Evolutionary conservation across 2,113 vertebrate genomes (phyloP), one percentile per base, ranked within the genome.

Genomic region (Odontophorus gujanensis): DNA sequence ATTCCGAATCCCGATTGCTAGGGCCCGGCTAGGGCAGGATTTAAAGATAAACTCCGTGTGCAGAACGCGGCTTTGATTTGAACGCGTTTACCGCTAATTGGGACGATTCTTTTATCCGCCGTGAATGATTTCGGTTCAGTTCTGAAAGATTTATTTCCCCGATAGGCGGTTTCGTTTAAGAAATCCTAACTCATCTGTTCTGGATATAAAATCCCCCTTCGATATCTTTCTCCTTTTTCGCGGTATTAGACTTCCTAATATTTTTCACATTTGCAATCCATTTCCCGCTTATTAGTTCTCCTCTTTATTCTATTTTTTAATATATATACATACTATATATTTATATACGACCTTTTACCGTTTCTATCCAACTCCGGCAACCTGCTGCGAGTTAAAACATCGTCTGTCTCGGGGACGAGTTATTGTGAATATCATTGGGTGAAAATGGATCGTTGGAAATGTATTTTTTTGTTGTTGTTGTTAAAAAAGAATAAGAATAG

Each of bases 291-390:
- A 19, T 55, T 50, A 7, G 5, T 11, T 10, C 6, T 0, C 55
- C 62, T 85, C 20, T 67, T 55, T 9, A 9, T 15, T 47, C 59
- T 62, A 40, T 63, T 40, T 2, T 48, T 26, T 32, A 11, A 57
- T 51, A 51, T 50, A 51, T 25, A 51, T 26, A 55, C 8, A 32
- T 55, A 26, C 24, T 53, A 16, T 14, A 53, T 16, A 55, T 55
- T 5, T 9, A 21, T 3, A 24, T 22, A 9, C 6, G 4, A 17
- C 3, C 26, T 3, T 53, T 84, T 42, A 14, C 6, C 2, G 1
- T 73, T 89, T 76, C 20, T 43, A 8, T 25, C 34, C 25, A 25
- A 59, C 30, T 26, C 6, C 4, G 8, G 21, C 72, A 83, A 66
- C 51, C 62, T 83, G 72, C 83, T 43, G 53, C 4, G 53, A 47